Evolutionary conservation across 2,888 invertebrate genomes (phyloP).

Genomic region (Hermodice carunculata): DNA sequence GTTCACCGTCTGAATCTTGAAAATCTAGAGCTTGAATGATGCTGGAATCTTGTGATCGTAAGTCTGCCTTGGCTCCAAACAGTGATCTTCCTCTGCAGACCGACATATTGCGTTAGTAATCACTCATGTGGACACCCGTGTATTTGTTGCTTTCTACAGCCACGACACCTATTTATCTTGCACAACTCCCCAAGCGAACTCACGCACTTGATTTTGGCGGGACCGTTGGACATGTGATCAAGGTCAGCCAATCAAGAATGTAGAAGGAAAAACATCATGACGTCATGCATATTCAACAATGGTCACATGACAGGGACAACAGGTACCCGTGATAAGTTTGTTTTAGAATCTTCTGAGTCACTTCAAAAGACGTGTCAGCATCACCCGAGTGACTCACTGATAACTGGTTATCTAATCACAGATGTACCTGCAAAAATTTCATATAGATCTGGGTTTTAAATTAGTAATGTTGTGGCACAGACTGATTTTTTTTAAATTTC

Average conservation of each 20-base stretch:
- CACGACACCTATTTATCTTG: neutral
- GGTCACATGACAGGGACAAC: no score
- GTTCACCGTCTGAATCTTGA: slow-evolving; percentile 39
- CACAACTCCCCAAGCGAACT: neutral
- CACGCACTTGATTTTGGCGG: slow-evolving; percentile 54
- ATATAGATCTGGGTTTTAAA: no score
- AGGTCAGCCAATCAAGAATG: slow-evolving; percentile 54
- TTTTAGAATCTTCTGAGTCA: no score
- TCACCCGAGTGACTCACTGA: no score
- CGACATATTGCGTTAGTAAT: slow-evolving; percentile 14
- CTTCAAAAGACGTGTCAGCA: no score
- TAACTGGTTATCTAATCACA: no score
- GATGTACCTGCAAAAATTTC: no score
- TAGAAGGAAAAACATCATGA: no score
- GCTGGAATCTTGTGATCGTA: slow-evolving; percentile 45
- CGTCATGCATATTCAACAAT: no score
- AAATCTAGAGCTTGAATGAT: slow-evolving; percentile 45
- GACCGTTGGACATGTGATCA: slow-evolving; percentile 55
- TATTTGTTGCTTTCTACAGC: neutral
- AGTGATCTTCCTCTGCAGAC: slow-evolving; percentile 30
- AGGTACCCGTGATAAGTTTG: no score
- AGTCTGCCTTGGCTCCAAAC: slow-evolving; percentile 51
- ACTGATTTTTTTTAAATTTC: no score
- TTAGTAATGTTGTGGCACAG: no score
- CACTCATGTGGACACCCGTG: neutral